A percentile compares a stretch with the other conserved stretches of the same genome.
phyloP scores from a whole-genome alignment of 2,797 vertebrate species.

The Halcyon chelicuti region DNA sequence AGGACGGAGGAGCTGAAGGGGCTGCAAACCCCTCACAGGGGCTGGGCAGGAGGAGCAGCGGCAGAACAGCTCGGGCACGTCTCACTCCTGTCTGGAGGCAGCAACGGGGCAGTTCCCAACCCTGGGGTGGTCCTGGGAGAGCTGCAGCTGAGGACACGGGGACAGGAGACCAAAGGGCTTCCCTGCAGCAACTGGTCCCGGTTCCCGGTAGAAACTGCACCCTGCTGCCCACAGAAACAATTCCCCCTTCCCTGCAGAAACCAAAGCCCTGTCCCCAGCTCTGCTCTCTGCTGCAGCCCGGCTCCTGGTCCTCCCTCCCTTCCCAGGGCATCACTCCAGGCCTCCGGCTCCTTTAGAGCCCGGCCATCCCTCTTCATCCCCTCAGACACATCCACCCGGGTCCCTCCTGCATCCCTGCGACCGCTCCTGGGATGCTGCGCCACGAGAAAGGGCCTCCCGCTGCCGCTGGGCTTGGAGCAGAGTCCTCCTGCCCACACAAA shows the following conservation, averaged over 20 bases:
- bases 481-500: not conserved
- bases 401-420: no score
- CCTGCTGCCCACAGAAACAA: not conserved
- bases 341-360: not conserved
- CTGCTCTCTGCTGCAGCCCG: not conserved
- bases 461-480: not conserved
- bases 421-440: not conserved
- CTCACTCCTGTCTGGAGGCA: fast-evolving
- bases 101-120: not conserved
- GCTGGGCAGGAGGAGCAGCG: not conserved
- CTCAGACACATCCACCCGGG: fast-evolving
- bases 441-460: fast-evolving
- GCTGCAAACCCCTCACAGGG: fast-evolving
- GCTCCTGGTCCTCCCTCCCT: not conserved
- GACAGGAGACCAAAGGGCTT: fast-evolving
- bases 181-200: fast-evolving
- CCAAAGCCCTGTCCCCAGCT: not conserved
- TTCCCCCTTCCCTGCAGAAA: fast-evolving
- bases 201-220: no score
- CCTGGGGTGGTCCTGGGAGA: not conserved
- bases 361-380: fast-evolving
- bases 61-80: fast-evolving
- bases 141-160: fast-evolving
- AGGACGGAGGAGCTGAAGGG: fast-evolving
- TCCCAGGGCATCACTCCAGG: fast-evolving